Evolutionary conservation across 2,888 invertebrate species (phyloP), one percentile per base, ranked within the genome.

Genomic region (Cotesia congregata): DNA sequence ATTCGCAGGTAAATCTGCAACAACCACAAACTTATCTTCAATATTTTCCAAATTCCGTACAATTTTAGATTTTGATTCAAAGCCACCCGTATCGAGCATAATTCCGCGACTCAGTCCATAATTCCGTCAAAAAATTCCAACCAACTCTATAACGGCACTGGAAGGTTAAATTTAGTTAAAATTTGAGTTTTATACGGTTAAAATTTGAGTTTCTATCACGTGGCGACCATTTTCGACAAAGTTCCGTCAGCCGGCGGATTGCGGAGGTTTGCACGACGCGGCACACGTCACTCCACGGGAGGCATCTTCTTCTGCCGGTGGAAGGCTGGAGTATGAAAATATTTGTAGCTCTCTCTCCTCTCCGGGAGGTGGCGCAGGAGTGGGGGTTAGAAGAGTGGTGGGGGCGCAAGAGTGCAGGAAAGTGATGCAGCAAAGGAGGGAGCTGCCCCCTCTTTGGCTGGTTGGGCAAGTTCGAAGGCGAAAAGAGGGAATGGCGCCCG

Each of bases 311-410:
- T 87, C 87, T 86, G 84, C 84, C 85, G 85, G 84, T 84, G 85
- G 86, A 87, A 87, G 86, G 87, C 87, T 85, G 83, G 86, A 86
- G 85, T 87, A 88, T 87, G 87, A 88, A 88, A 88, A 88, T 88
- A 88, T 88, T 88, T 88, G 84, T 80, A 81, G 83, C 81, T 75
- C 50, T 75, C 20, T 40, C 61, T 77, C 78, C 73, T 64, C 20
- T 65, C 72, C 71, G 7, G 50, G n/a, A 20, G 1, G 39, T n/a
- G 7, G 12, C 12, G 15, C 17, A 39, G 15, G 39, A 62, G 30
- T 15, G 30, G 39, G 38, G 30, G 67, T 41, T 39, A 39, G 38
- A 15, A 15, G 5, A 67, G 9, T 6, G 12, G n/a, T 39, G 17
- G 72, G 71, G 39, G 30, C 38, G 12, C 50, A 20, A 60, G n/a